Evolutionary conservation across 2,888 invertebrate genomes (phyloP).

Genomic region (Galeopsomyia nigrocyanea): DNA sequence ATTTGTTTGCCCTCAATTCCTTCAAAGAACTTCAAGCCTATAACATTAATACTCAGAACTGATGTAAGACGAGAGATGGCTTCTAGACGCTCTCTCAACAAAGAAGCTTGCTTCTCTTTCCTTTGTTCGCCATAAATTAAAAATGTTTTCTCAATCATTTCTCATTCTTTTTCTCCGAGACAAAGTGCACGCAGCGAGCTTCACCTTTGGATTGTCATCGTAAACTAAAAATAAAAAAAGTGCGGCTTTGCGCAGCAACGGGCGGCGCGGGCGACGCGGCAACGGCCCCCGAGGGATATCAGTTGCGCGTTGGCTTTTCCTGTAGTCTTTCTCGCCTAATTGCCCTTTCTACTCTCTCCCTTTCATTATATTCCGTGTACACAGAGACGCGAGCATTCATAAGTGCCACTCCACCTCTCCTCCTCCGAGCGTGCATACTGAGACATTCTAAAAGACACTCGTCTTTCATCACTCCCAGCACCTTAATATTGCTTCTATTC

Average conservation of each 20-base stretch:
- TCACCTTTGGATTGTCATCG: no score
- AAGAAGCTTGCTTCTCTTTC: no score
- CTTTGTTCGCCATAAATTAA: no score
- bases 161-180: no score
- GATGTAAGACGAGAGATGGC: no score
- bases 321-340: conserved; percentile 38
- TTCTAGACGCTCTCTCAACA: no score
- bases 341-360: conserved; percentile 39
- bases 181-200: no score
- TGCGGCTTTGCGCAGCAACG: conserved; percentile 1
- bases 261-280: no score
- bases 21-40: no score
- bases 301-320: background rate
- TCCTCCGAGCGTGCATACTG: background rate
- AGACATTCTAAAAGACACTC: conserved; percentile 24
- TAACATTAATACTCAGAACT: no score
- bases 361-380: conserved; percentile 39
- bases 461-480: conserved; percentile 18
- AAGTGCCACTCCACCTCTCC: background rate
- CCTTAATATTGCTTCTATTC: conserved; percentile 14
- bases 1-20: no score
- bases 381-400: conserved; percentile 17
- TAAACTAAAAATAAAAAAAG: background rate
- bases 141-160: no score
- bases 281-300: conserved; percentile 2